These are phyloP conservation scores for Cygnus atratus DNA, from an alignment of 2,113 vertebrate species.

Conservation along the genomic window DNA sequence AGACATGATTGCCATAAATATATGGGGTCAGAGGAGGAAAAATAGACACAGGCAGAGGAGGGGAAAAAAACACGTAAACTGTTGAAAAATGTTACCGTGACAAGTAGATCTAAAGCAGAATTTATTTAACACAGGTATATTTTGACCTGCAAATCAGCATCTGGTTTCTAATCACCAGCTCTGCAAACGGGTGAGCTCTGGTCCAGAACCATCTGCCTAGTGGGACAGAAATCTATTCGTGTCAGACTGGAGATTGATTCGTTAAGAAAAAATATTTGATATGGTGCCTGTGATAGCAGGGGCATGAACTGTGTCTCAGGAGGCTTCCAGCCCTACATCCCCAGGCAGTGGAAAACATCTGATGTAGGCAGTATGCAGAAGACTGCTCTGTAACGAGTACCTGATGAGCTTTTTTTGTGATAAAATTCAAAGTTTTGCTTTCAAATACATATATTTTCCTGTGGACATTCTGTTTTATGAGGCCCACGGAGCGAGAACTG, in stretches of 20 bases:
- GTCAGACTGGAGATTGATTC: not conserved
- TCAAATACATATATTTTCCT: not conserved
- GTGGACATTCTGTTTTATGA: not conserved
- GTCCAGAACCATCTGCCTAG: not conserved
- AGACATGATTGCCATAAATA: not conserved
- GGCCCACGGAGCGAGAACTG: not conserved
- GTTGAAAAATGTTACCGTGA: not conserved
- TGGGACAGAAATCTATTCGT: not conserved
- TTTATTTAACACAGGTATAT: not conserved
- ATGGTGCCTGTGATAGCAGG: not conserved
- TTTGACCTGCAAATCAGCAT: not conserved
- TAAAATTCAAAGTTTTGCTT: not conserved
- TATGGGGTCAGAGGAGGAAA: not conserved
- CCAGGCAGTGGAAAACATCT: not conserved
- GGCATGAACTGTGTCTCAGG: not conserved
- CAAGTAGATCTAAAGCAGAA: not conserved
- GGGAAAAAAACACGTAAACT: not conserved
- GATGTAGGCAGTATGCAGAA: not conserved
- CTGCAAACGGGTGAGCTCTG: not conserved
- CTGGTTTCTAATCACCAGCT: not conserved
- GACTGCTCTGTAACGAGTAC: not conserved
- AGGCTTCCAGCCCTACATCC: not conserved
- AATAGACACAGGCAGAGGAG: not conserved
- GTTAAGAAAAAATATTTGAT: not conserved
- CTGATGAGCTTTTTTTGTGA: not conserved